Conservation (phyloP, 2,113 vertebrate genomes). For the Heterotis niloticus region DNA sequence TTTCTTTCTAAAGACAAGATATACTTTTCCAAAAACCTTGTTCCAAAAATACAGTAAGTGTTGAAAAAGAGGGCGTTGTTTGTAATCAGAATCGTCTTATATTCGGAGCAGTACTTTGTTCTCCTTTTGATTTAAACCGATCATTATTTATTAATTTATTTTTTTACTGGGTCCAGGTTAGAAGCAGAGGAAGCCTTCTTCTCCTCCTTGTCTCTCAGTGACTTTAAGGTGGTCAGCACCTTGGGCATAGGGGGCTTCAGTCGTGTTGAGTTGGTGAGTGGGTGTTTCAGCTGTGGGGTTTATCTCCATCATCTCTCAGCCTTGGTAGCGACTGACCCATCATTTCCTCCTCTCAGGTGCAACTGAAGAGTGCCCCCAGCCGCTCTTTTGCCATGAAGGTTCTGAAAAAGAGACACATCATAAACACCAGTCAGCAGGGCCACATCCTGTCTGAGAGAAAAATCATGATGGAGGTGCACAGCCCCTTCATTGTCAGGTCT, state of each 20-base stretch:
- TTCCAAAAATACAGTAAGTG: too few species aligned
- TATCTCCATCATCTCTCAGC: not conserved
- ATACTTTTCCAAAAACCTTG: too few species aligned
- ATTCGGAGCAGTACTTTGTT: not conserved
- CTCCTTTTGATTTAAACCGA: not conserved
- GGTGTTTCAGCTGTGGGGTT: not conserved
- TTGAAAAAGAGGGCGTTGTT: too few species aligned
- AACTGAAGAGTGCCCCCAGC: constrained; percentile 52
- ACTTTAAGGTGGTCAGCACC: constrained; percentile 56
- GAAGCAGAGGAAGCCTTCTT: constrained; percentile 57
- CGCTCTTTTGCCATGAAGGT: constrained; percentile 64
- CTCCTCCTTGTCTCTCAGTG: constrained; percentile 48
- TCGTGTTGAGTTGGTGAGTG: constrained; percentile 61
- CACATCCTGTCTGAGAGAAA: constrained; percentile 64
- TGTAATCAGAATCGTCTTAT: too few species aligned
- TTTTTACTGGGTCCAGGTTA: constrained; percentile 37
- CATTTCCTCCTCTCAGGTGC: constrained; percentile 45
- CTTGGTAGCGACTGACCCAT: not conserved
- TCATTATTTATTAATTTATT: too few species aligned
- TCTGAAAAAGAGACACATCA: constrained; percentile 63
- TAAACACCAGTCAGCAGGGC: constrained; percentile 64
- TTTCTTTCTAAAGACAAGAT: too few species aligned
- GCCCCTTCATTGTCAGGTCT: constrained; percentile 61
- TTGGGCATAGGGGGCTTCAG: constrained; percentile 67
- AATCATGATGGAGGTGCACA: constrained; percentile 67